Evolutionary conservation across 2,113 vertebrate genomes (phyloP).

Genomic region (Struthio camelus): DNA sequence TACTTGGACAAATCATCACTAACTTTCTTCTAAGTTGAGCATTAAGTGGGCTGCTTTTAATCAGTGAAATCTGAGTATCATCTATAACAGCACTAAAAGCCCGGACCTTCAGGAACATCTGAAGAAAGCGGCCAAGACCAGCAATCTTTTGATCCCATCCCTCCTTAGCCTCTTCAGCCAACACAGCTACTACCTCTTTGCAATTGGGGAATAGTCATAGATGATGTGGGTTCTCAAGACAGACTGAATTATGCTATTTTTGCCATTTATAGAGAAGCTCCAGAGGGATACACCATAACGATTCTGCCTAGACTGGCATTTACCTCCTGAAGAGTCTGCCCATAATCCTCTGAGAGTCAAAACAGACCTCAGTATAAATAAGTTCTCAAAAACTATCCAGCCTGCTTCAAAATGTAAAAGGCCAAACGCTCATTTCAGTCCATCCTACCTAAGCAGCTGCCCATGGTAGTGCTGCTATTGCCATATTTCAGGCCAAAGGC

Average conservation of each 20-base stretch:
- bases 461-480: background rate
- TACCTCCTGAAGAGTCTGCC: background rate
- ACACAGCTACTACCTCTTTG: background rate
- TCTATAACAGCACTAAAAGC: background rate
- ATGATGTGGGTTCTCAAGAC: background rate
- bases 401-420: background rate
- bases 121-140: background rate
- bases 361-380: background rate
- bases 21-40: background rate
- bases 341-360: background rate
- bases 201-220: background rate
- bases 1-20: background rate
- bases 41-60: background rate
- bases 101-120: background rate
- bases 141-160: background rate
- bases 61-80: background rate
- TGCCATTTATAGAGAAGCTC: background rate
- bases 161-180: background rate
- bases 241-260: accelerated
- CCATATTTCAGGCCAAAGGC: background rate
- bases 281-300: background rate
- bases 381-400: background rate
- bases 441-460: background rate
- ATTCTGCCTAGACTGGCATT: background rate
- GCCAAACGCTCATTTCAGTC: background rate